phyloP scores from a whole-genome alignment of 2,113 vertebrate species.

The Gambusia affinis region DNA sequence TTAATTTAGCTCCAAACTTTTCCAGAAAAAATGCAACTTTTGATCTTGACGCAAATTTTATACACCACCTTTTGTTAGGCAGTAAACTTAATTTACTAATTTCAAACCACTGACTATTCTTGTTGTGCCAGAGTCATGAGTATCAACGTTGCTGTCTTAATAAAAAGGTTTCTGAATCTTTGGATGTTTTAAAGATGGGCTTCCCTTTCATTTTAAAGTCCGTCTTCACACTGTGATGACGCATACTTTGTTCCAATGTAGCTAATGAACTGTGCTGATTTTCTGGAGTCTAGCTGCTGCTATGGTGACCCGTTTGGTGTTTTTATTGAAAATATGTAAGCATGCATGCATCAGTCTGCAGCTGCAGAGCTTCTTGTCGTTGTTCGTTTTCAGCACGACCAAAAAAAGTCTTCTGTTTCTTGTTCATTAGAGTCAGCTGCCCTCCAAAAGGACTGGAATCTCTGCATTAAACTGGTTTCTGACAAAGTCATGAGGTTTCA shows the following conservation, averaged over 20 bases:
- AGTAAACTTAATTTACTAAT: neutral
- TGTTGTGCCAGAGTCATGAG: neutral
- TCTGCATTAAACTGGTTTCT: neutral
- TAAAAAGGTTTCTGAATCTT: neutral
- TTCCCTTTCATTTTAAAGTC: neutral
- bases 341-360: neutral
- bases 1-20: too few species aligned
- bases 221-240: neutral
- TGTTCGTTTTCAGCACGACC: neutral
- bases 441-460: neutral
- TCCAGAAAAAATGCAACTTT: neutral
- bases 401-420: neutral
- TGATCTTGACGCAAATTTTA: neutral
- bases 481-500: neutral
- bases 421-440: constrained; percentile 12
- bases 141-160: too few species aligned
- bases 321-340: neutral
- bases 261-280: neutral
- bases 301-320: neutral
- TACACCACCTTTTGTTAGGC: too few species aligned
- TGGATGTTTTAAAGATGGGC: neutral
- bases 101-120: neutral
- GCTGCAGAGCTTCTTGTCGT: neutral
- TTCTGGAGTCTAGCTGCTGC: neutral
- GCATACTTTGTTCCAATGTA: neutral